Base-by-base conservation (phyloP, 2,888 invertebrate species). In the Phytoseiulus persimilis region DNA sequence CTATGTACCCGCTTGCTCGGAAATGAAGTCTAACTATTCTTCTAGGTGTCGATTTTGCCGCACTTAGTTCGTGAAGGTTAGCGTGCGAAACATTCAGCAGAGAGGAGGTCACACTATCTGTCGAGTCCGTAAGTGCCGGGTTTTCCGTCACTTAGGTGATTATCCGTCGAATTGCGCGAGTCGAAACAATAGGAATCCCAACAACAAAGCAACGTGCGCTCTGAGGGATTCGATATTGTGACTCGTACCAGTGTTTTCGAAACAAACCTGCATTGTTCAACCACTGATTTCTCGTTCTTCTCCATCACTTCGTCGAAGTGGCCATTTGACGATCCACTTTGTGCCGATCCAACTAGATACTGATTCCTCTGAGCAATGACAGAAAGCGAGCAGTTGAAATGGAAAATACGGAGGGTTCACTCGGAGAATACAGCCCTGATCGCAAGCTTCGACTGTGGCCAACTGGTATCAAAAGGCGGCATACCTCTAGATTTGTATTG, bases 351-450 rank as follows among this genome's bases (percentile, higher is more conserved):
- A 46, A 46, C 46, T 46, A 46, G 46, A n/a, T n/a, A 46, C 9
- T 46, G 28, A 65, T 2, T 65, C 9, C 2, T 65, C 65, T 11
- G 65, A 3, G 87, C 11, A 33, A 33, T 87, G 87, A 39, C 87
- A 31, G 87, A 87, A 31, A 11, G 28, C 31, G 87, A 87, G 6
- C 32, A 3, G 28, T 28, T 87, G 87, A 87, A 33, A 45, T 87
- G 87, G 87, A 33, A 45, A 33, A 87, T 87, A 39, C 31, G 45
- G 14, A 33, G 18, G 18, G 87, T 87, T n/a, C 87, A 87, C 87
- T 28, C 6, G 6, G 45, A 31, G 6, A 31, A n/a, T 6, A 39
- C 31, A 32, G 87, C 87, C 33, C 18, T 87, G n/a, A 33, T 87
- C 28, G 39, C 87, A n/a, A 9, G 33, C 11, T 87, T 87, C 33